These are phyloP conservation scores for Damaliscus lunatus DNA, from an alignment of 2,113 vertebrate genomes.

Conservation along the genomic window DNA sequence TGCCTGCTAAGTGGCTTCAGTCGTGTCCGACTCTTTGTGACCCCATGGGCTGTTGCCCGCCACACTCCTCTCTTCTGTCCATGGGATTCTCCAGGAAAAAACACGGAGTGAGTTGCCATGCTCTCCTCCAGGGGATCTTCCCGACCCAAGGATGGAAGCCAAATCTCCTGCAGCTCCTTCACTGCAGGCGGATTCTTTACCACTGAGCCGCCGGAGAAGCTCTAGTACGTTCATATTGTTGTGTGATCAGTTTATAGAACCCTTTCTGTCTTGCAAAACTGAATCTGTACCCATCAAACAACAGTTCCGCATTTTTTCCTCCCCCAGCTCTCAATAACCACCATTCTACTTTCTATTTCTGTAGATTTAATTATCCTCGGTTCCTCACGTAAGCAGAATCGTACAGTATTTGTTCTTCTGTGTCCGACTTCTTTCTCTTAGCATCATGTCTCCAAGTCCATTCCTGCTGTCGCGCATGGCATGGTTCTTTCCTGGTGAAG, in stretches of 20 bases:
- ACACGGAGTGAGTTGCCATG: not conserved
- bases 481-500: not conserved
- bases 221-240: not conserved
- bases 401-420: not conserved
- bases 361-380: not conserved
- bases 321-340: not conserved
- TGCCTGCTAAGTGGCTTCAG: not conserved
- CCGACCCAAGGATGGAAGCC: not conserved
- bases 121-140: not conserved
- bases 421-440: not conserved
- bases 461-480: fast-evolving
- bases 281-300: not conserved
- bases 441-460: not conserved
- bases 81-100: not conserved
- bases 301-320: not conserved
- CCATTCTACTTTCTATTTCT: not conserved
- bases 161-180: not conserved
- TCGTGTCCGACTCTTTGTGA: not conserved
- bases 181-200: not conserved
- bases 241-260: not conserved
- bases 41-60: fast-evolving
- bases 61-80: not conserved
- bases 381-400: not conserved
- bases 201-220: not conserved
- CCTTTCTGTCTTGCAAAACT: not conserved